These are phyloP conservation scores for Leptarthrus brevirostris DNA, from an alignment of 2,888 invertebrate species.

Conservation along the genomic window DNA sequence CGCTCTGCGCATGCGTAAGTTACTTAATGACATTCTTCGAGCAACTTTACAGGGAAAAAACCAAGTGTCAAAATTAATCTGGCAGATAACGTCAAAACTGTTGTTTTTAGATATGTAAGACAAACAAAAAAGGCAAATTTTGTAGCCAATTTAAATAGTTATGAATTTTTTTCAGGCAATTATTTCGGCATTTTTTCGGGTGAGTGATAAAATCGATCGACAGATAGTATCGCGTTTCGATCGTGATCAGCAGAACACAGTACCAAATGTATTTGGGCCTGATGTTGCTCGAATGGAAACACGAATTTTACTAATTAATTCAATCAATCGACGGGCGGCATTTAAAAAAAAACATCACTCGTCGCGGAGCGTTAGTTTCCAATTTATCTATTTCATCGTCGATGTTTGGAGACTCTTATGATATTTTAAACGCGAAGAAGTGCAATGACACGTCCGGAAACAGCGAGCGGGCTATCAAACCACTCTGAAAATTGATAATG, in stretches of 20 bases:
- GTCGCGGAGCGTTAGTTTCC: background rate
- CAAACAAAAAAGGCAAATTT: background rate
- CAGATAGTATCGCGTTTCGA: background rate
- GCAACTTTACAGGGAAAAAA: background rate
- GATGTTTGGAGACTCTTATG: background rate
- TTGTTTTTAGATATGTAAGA: background rate
- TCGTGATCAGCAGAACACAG: background rate
- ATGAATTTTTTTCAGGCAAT: background rate
- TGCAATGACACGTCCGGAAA: background rate
- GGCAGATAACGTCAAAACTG: background rate
- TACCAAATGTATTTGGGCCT: background rate
- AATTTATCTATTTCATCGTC: background rate
- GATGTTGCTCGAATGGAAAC: background rate
- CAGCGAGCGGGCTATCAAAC: background rate
- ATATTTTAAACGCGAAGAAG: background rate
- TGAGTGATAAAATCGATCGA: background rate
- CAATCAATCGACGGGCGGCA: conserved; percentile 10
- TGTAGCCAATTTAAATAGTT: background rate
- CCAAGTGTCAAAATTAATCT: background rate
- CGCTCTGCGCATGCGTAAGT: background rate
- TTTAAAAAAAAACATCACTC: background rate
- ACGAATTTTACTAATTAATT: conserved; percentile 20
- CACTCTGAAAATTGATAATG: conserved; percentile 1
- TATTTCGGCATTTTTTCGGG: background rate
- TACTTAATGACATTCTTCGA: background rate